Base-by-base conservation (phyloP, 2,113 vertebrate genomes). In the Amphiprion percula region DNA sequence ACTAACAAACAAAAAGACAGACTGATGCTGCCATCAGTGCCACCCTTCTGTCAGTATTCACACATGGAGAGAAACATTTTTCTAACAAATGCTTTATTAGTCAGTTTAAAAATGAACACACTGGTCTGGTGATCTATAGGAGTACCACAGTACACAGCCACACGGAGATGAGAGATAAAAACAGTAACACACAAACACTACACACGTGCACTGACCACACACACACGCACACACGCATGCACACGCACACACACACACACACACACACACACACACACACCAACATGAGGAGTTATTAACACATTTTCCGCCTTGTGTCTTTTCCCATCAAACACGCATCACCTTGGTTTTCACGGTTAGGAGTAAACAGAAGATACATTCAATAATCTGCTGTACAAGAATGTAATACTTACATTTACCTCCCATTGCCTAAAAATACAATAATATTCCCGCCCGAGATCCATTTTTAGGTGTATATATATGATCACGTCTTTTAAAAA, bases 311-410 rank as follows among this genome's bases (percentile, higher is more conserved):
- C 78, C 75, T 91, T 54, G 58, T 81, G 33, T 89, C 70, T 58
- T 85, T 52, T 65, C 69, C 59, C 84, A 77, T 87, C 60, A 83
- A 67, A 84, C 60, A 49, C 67, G 68, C 85, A 84, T 82, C 37
- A 89, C 90, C 60, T 87, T 82, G 88, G 74, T 88, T 91, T 30
- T 91, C 80, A 89, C 68, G 55, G 80, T 88, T 79, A 77, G 87
- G 83, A 89, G 73, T 87, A 89, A 93, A 92, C 83, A 90, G 90
- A 85, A 79, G 87, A 91, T 95, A 96, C 95, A 95, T 95, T 95
- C 95, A 93, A 83, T 93, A 89, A 92, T 92, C 86, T 82, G 82
- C 87, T 90, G 87, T 83, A 91, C 87, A 88, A 82, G 74, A 80
- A 66, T 79, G 54, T 58, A 33, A 78, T 67, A 73, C 72, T 88